These are phyloP conservation scores for Cynocephalus volans DNA, from an alignment of 2,113 vertebrate species.

Conservation along the genomic window DNA sequence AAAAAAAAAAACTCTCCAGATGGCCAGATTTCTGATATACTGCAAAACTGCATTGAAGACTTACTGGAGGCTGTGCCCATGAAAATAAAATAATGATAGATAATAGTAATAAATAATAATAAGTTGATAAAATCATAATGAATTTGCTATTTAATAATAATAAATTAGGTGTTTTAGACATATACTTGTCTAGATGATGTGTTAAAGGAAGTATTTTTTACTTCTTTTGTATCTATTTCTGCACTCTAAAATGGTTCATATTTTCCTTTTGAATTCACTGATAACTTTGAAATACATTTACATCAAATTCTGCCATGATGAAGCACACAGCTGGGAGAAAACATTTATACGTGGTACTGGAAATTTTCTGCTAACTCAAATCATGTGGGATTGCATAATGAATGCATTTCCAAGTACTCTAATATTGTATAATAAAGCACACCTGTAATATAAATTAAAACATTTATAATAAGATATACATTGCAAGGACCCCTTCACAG, in stretches of 20 bases:
- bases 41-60: neutral
- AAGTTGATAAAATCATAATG: no score
- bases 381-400: constrained; percentile 42
- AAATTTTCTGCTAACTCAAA: constrained; percentile 59
- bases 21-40: neutral
- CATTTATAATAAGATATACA: constrained; percentile 36
- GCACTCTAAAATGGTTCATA: neutral
- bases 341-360: constrained; percentile 16
- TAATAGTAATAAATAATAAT: neutral
- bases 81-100: neutral
- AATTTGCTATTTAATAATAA: neutral
- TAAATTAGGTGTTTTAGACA: neutral
- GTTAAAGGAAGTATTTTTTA: neutral
- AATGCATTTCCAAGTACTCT: constrained; percentile 60
- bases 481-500: neutral
- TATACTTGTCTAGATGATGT: neutral
- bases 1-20: neutral
- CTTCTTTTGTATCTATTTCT: constrained; percentile 55
- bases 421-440: constrained; percentile 61
- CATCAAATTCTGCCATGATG: neutral
- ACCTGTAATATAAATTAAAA: constrained; percentile 60
- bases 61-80: neutral
- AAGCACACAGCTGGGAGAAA: constrained; percentile 41
- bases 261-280: constrained; percentile 54
- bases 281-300: neutral